A percentile compares a stretch with the other conserved stretches of the same genome.
Evolutionary conservation across 2,888 invertebrate species (phyloP).

Genomic region (Lasius platythorax): DNA sequence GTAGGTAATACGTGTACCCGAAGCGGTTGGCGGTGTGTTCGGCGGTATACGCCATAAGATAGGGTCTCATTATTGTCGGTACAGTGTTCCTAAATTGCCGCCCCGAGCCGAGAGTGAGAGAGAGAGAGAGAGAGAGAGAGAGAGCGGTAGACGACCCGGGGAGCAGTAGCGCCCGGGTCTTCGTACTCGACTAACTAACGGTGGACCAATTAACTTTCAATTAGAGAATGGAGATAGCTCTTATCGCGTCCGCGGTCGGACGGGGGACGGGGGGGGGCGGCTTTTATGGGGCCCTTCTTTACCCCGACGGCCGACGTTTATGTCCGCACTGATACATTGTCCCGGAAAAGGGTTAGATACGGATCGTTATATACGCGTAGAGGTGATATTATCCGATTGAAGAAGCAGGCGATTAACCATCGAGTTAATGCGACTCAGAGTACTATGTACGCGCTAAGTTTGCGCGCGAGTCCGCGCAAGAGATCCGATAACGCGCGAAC

Average conservation of each 20-base stretch:
- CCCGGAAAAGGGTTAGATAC: slow-evolving; percentile 81
- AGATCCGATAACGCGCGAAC: slow-evolving; percentile 2
- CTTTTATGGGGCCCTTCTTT: slow-evolving; percentile 84
- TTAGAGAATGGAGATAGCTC: slow-evolving; percentile 85
- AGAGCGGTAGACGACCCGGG: slow-evolving; percentile 54
- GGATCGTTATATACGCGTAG: slow-evolving; percentile 72
- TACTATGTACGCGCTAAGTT: background rate
- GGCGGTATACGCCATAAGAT: slow-evolving; percentile 76
- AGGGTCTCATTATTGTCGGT: slow-evolving; percentile 82
- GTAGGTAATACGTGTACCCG: slow-evolving; percentile 71
- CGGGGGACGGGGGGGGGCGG: slow-evolving; percentile 78
- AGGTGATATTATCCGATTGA: slow-evolving; percentile 75
- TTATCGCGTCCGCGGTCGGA: slow-evolving; percentile 83
- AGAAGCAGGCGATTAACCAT: slow-evolving; percentile 59
- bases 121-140: too few species aligned
- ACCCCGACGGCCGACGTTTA: slow-evolving; percentile 80
- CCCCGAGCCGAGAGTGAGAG: slow-evolving; percentile 75
- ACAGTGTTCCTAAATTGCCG: slow-evolving; percentile 81
- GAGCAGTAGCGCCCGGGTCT: slow-evolving; percentile 57
- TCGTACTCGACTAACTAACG: slow-evolving; percentile 77
- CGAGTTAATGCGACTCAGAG: slow-evolving; percentile 21
- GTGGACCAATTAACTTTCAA: slow-evolving; percentile 86
- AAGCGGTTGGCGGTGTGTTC: slow-evolving; percentile 43
- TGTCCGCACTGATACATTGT: slow-evolving; percentile 81
- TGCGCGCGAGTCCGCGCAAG: background rate